Conservation (phyloP, 2,888 invertebrate genomes). For the Saturnia pavonia region DNA sequence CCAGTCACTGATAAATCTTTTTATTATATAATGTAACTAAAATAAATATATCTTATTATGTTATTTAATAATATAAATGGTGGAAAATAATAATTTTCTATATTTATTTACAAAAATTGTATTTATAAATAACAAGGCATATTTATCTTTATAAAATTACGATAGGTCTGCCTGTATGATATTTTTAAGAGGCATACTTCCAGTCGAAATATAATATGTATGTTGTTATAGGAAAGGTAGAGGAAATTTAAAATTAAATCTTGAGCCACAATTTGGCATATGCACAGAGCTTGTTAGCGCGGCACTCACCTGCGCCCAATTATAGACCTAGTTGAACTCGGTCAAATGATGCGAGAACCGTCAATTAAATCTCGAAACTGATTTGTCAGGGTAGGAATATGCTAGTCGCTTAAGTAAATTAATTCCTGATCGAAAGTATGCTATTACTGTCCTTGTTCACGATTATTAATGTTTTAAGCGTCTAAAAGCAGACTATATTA, state of each 20-base stretch:
- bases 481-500: not conserved
- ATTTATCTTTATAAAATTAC: not conserved
- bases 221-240: not conserved
- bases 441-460: not conserved
- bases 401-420: conserved; percentile 2
- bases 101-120: too few relatives aligned
- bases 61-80: too few relatives aligned
- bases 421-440: not conserved
- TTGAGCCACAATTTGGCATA: conserved; percentile 54
- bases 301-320: conserved; percentile 63
- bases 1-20: too few relatives aligned
- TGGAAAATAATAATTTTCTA: too few relatives aligned
- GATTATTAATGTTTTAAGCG: not conserved
- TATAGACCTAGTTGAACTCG: conserved; percentile 62
- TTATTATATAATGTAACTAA: too few relatives aligned
- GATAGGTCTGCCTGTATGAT: not conserved
- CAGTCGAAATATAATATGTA: too few relatives aligned
- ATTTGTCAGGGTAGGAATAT: conserved; percentile 17
- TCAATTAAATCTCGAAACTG: conserved; percentile 50
- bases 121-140: too few relatives aligned
- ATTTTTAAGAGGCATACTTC: too few relatives aligned
- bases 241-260: not conserved
- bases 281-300: conserved; percentile 66
- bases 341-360: conserved; percentile 48
- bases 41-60: too few relatives aligned